phyloP scores from a whole-genome alignment of 2,113 vertebrate genomes.

The Leucopternis melanops region DNA sequence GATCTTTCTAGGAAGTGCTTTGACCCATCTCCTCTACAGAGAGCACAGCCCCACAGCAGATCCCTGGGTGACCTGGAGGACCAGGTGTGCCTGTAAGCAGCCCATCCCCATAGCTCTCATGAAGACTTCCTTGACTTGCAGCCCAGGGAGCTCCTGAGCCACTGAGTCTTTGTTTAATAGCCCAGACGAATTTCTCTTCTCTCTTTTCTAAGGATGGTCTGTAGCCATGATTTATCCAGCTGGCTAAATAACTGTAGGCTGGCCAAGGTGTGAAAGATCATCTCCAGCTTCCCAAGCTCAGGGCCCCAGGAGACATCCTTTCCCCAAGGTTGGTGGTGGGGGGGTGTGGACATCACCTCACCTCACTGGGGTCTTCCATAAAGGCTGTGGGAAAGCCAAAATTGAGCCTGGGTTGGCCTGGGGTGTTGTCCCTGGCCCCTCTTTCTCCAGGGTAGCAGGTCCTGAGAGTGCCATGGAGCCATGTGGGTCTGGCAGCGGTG shows the following conservation, averaged over 20 bases:
- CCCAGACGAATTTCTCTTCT: neutral
- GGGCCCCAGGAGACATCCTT: neutral
- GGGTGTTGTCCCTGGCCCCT: no score
- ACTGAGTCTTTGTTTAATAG: neutral
- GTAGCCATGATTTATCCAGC: neutral
- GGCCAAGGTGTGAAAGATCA: neutral
- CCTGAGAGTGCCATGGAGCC: neutral
- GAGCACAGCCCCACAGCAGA: neutral
- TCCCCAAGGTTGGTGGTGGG: neutral
- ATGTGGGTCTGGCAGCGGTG: accelerated
- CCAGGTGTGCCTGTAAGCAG: neutral
- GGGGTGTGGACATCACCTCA: neutral
- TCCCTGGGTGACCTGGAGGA: neutral
- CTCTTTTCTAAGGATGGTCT: neutral
- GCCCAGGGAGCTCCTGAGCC: neutral
- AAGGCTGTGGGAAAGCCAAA: neutral
- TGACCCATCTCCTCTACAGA: neutral
- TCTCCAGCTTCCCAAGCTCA: neutral
- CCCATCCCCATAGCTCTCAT: neutral
- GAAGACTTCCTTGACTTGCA: neutral
- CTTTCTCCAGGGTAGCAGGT: neutral
- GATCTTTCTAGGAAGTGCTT: neutral
- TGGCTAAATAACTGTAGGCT: neutral
- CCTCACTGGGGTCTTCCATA: neutral
- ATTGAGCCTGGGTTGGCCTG: neutral